Evolutionary conservation across 2,888 invertebrate genomes (phyloP), one percentile per base, ranked within the genome.

Genomic region (Elmis aenea): DNA sequence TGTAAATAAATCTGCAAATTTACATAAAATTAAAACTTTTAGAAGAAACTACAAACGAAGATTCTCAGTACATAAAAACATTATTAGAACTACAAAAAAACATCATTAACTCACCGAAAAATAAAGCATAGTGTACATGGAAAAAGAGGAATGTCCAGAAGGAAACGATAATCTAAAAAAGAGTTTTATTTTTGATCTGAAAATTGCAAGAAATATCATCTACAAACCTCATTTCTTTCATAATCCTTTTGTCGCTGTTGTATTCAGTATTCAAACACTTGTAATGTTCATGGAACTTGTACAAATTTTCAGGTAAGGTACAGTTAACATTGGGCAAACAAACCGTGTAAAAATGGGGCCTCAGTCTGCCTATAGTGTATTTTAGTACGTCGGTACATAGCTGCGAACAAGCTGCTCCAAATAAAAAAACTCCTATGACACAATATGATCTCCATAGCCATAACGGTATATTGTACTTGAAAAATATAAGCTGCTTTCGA

Each of bases 281-380:
- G 71, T 83, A 95, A 60, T 75, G 74, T 66, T 71, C 83, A 40
- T 85, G 81, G 61, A 88, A 88, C 29, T 66, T 70, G 64, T 79
- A 75, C 22, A 71, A 70, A 63, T 83, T 79, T 27, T 66, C 67
- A 0, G 73, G 62, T 24, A 72, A 55, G 2, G 59, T 63, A 58
- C 87, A 86, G 55, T 81, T 71, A 26, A 85, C 68, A 50, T 76
- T 71, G 0, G 96, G 96, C 34, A 76, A 70, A 61, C 97, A 99
- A 1, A 95, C 83, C 51, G 76, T 78, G 61, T 92, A 79, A 72
- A 97, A 99, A 70, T 99, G 95, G 15, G 97, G 97, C 51, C 97
- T 74, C 50, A 96, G 70, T 34, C 95, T 78, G 21, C 97, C 97
- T 46, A 96, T 83, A 5, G 86, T 81, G 65, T 93, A 95, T 70